A percentile compares a stretch with the other conserved stretches of the same genome.
Conservation (phyloP, 2,888 invertebrate genomes). For the Lepidonotus clava region DNA sequence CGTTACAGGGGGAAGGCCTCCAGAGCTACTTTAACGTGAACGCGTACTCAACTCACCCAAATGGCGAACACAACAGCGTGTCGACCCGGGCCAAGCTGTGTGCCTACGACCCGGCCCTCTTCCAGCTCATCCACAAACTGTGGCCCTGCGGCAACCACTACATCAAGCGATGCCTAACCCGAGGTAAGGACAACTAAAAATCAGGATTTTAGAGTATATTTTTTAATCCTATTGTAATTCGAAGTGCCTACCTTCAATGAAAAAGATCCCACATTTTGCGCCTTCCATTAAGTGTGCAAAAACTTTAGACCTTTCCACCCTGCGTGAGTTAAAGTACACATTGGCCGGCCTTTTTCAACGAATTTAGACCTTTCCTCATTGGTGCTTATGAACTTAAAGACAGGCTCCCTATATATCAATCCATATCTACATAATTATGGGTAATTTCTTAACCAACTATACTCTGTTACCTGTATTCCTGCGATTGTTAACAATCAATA, state of each 20-base stretch:
- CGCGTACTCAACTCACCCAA: conserved; percentile 63
- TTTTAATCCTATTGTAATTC: too few species aligned
- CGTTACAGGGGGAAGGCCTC: conserved; percentile 68
- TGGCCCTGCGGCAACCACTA: conserved; percentile 70
- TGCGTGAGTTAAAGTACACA: background rate
- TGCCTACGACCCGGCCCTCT: conserved; percentile 67
- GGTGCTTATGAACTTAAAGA: too few species aligned
- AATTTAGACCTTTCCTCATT: background rate
- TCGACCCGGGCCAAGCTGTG: conserved; percentile 67
- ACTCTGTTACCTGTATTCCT: too few species aligned
- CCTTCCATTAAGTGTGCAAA: background rate
- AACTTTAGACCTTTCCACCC: background rate
- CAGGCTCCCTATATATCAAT: too few species aligned
- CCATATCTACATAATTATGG: too few species aligned
- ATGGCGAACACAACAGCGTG: conserved; percentile 67
- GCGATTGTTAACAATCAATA: too few species aligned
- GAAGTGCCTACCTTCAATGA: too few species aligned
- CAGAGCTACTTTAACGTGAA: conserved; percentile 71
- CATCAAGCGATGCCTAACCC: conserved; percentile 66
- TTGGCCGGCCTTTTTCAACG: background rate
- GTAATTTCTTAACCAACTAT: too few species aligned
- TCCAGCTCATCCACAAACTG: conserved; percentile 65
- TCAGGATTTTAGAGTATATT: conserved; percentile 8
- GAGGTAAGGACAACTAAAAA: conserved; percentile 56
- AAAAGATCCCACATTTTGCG: background rate